A percentile compares a stretch with the other conserved stretches of the same genome.
Conservation (phyloP, 2,797 vertebrate species). For the Pagetopsis macropterus region DNA sequence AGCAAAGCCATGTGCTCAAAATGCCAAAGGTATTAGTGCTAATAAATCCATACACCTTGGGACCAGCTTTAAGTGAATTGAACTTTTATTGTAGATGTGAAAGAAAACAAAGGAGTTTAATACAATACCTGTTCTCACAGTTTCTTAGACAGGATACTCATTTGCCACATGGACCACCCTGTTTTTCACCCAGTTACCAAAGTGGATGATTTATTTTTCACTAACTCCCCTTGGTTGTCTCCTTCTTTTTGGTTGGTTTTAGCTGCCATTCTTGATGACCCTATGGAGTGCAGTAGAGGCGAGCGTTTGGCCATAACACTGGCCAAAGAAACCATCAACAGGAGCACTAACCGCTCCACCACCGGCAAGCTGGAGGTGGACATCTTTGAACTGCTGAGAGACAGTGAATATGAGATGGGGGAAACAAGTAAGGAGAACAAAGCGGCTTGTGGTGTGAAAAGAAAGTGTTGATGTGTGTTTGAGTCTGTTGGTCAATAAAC, state of each 20-base stretch:
- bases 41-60: conserved; percentile 48
- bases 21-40: conserved; percentile 48
- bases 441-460: background rate
- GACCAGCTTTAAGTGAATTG: conserved; percentile 46
- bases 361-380: conserved; percentile 97
- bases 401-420: conserved; percentile 98
- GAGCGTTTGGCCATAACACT: conserved; percentile 97
- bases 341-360: conserved; percentile 90
- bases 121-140: conserved; percentile 6
- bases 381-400: conserved; percentile 97
- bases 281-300: conserved; percentile 99
- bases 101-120: background rate
- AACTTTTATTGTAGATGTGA: conserved; percentile 35
- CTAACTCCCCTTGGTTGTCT: background rate
- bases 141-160: conserved; percentile 8
- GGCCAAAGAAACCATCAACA: conserved; percentile 97
- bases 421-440: conserved; percentile 92
- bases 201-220: conserved; percentile 18
- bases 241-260: conserved; percentile 17
- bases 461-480: background rate
- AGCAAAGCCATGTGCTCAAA: conserved; percentile 34
- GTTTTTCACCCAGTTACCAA: background rate
- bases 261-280: conserved; percentile 99
- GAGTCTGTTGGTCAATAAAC: too few species aligned
- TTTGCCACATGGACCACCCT: background rate